Base-by-base conservation (phyloP, 2,888 invertebrate species). In the Sympetrum striolatum region DNA sequence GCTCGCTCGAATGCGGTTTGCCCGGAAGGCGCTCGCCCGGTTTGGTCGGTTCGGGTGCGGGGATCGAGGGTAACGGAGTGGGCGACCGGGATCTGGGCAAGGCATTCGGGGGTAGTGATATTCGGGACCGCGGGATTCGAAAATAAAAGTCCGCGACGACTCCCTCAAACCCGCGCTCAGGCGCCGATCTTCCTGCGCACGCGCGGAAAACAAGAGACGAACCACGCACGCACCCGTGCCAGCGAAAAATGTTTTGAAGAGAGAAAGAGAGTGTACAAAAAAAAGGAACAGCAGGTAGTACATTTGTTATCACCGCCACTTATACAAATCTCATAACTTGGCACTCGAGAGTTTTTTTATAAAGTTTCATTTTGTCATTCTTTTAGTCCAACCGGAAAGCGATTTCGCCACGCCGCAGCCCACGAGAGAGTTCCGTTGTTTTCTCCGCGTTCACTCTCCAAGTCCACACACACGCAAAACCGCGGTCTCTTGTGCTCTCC, bases 211-310 rank as follows among this genome's bases (percentile, higher is more conserved):
- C 53, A 18, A 53, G 53, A 53, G 53, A 53, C 53, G 73, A 73
- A 73, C 64, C 64, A 64, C 73, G 73, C 73, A 73, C 73, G 73
- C 73, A 73, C 73, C 31, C 73, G 73, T 73, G 73, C 73, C 73
- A 73, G 73, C 73, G 25, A 73, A 73, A 31, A 73, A 31, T 73
- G 22, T 73, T 73, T 73, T 73, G 31, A 73, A 73, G 73, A 73
- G 73, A 73, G 73, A 31, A 73, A 73, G 73, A 73, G 25, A 73
- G 73, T 73, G 73, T 73, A 60, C 58, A 86, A n/a, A 86, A 82
- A 82, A 86, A 86, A 86, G 86, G 86, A 86, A 86, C 86, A 86
- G 60, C 60, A 86, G 64, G 86, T 86, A 58, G 48, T 60, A 86
- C 86, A 86, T 53, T 53, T 86, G 48, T 37, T 86, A 86, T 86